Evolutionary conservation across 2,888 invertebrate species (phyloP), one percentile per base, ranked within the genome.

Genomic region (Luperina testacea): DNA sequence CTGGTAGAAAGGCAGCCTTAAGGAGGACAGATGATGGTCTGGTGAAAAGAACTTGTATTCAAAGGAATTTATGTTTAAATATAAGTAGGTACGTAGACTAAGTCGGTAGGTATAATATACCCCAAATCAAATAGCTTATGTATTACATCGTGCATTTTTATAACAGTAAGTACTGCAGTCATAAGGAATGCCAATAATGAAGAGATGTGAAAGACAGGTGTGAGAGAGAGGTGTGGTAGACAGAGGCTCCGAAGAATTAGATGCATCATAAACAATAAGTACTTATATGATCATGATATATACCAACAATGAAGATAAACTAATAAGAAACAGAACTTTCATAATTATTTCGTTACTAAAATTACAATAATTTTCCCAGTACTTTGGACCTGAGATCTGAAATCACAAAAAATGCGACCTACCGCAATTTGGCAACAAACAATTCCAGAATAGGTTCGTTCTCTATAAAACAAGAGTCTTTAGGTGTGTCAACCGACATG

Each of bases 391-490:
- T 24, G 13, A 13, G 27, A 69, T 27, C 5, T 27, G n/a, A 42
- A 45, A 6, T 72, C 9, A 48, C 13, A 32, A 27, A n/a, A 48
- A n/a, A 45, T 59, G 11, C 2, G 24, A 9, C 17, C 7, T 5
- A 9, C 4, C 38, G 17, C 42, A 42, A 53, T 20, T 17, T 2
- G 7, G 15, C 5, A 32, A 57, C 15, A 65, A 24, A 64, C 0
- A 17, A 42, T 4, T 45, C 27, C 68, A 61, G 79, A 83, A 83
- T 83, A 83, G 27, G 68, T 38, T 32, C 38, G 9, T 32, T 53
- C 24, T 70, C 20, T 38, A 64, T 27, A 17, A 27, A 13, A 13
- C 27, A 42, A n/a, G 20, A 72, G 4, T 59, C 27, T 13, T 20
- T n/a, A 42, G 5, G n/a, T 15, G n/a, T 27, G 17, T 51, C 42